phyloP scores from a whole-genome alignment of 2,113 vertebrate species.

The Brevimyrus niger region DNA sequence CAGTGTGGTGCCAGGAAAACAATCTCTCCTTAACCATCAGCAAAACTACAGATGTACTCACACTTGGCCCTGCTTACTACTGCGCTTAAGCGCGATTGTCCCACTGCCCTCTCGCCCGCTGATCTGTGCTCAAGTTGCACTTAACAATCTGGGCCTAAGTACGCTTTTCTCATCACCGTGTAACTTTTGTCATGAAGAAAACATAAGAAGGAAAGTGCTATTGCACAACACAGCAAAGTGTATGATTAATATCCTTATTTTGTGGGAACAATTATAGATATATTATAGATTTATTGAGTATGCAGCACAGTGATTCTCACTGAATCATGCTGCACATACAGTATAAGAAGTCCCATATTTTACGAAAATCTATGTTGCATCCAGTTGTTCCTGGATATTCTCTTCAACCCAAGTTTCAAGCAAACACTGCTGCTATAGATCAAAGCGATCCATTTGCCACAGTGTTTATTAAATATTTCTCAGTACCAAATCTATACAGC shows the following conservation, averaged over 20 bases:
- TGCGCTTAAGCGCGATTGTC: not conserved
- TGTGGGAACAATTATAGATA: not conserved
- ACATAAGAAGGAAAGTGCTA: not conserved
- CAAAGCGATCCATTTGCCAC: no score
- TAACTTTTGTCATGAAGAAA: not conserved
- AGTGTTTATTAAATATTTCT: no score
- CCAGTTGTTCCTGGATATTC: no score
- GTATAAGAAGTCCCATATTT: no score
- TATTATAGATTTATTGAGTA: no score
- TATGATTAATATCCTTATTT: not conserved
- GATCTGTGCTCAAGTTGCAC: not conserved
- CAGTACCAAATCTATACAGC: no score
- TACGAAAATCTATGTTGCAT: no score
- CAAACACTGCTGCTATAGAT: not conserved
- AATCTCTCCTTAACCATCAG: not conserved
- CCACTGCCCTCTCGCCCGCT: not conserved
- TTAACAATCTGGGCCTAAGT: not conserved
- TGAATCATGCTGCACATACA: no score
- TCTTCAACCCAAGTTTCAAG: not conserved
- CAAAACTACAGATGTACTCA: not conserved
- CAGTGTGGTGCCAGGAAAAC: not conserved
- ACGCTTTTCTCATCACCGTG: not conserved
- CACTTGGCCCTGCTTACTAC: not conserved
- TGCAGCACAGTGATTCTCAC: no score
- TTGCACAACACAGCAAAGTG: not conserved